Percentiles rank a stretch among this genome's conserved stretches.
phyloP scores from a whole-genome alignment of 1,140 invertebrate species.

The Macrosteles quadrilineatus region DNA sequence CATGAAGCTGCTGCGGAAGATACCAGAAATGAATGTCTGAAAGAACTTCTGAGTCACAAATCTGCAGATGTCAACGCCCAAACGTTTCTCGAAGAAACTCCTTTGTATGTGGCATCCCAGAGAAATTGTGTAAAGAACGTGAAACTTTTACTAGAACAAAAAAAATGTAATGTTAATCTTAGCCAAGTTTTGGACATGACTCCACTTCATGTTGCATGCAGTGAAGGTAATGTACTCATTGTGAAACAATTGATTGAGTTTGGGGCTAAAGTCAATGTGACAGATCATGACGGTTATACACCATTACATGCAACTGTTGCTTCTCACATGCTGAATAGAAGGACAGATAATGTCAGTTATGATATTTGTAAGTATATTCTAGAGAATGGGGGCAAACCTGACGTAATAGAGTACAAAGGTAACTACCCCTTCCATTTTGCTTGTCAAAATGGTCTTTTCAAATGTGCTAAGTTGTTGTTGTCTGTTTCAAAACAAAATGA shows the following conservation, averaged over 20 bases:
- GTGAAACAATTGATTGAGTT: too few relatives aligned
- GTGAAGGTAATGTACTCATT: too few relatives aligned
- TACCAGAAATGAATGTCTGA: too few relatives aligned
- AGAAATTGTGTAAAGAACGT: too few relatives aligned
- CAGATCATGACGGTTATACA: too few relatives aligned
- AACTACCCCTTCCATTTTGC: conserved; percentile 35
- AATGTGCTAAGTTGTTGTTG: conserved; percentile 35
- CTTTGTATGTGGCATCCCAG: too few relatives aligned
- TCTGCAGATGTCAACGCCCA: too few relatives aligned
- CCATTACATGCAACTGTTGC: too few relatives aligned
- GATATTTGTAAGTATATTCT: conserved; percentile 30
- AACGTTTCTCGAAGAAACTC: too few relatives aligned
- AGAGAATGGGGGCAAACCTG: conserved; percentile 26
- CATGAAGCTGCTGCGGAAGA: conserved; percentile 38
- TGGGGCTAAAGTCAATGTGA: too few relatives aligned
- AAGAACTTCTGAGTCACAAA: too few relatives aligned
- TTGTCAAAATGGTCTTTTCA: conserved; percentile 37
- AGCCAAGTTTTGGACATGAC: conserved; percentile 28
- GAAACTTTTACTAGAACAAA: not conserved
- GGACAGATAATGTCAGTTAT: not conserved
- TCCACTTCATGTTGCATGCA: too few relatives aligned
- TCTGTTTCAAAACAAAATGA: not conserved
- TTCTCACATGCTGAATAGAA: conserved; percentile 38
- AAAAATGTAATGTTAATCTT: conserved; percentile 35
- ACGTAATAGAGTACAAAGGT: conserved; percentile 18